phyloP scores from a whole-genome alignment of 2,888 invertebrate genomes.

The Nesidiocoris tenuis region DNA sequence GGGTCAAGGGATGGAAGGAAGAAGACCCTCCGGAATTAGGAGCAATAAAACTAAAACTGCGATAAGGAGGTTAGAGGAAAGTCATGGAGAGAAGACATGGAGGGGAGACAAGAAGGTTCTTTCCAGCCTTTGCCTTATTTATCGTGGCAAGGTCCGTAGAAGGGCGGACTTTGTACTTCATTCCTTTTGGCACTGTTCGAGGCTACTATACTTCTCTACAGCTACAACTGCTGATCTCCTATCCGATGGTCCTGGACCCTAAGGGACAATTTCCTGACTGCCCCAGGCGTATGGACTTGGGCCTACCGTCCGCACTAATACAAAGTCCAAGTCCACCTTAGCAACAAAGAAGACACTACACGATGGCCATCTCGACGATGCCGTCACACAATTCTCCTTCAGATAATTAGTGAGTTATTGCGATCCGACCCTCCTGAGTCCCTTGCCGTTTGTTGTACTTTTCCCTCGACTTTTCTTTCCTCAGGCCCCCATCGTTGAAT shows the following conservation, averaged over 20 bases:
- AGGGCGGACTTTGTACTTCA: constrained; percentile 44
- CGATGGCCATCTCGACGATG: neutral
- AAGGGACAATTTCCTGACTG: constrained; percentile 31
- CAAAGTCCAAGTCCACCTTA: neutral
- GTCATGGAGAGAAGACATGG: neutral
- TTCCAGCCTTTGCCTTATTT: constrained; percentile 34
- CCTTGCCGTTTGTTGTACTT: too few relatives aligned
- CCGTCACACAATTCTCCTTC: neutral
- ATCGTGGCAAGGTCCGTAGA: constrained; percentile 37
- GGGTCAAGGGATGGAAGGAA: constrained; percentile 7
- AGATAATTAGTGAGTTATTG: constrained; percentile 40
- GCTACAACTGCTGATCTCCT: neutral
- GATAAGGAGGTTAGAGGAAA: constrained; percentile 21
- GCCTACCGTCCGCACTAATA: neutral
- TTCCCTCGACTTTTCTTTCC: too few relatives aligned
- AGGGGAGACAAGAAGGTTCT: constrained; percentile 14
- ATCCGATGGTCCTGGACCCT: constrained; percentile 1
- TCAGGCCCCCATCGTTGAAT: too few relatives aligned
- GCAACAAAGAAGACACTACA: neutral
- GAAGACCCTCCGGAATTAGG: constrained; percentile 33
- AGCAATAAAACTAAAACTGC: constrained; percentile 43
- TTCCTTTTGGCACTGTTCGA: constrained; percentile 31
- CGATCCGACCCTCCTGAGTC: constrained; percentile 22
- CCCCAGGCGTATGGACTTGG: neutral
- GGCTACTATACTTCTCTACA: neutral